Conservation (phyloP, 2,797 vertebrate genomes). For the Phyllotis vaccarum region DNA sequence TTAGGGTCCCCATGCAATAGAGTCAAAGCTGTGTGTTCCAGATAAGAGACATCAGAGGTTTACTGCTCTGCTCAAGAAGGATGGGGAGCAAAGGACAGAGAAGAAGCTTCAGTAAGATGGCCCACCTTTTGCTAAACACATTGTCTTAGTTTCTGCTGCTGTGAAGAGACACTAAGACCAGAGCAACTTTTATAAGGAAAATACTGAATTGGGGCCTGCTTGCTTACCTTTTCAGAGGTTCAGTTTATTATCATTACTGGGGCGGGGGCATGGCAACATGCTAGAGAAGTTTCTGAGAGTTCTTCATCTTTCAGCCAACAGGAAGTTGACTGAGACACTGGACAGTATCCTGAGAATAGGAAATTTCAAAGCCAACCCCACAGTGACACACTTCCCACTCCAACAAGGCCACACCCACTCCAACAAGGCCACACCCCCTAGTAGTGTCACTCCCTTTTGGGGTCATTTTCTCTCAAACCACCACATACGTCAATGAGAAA, state of each 20-base stretch:
- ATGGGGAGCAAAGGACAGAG: too few species aligned
- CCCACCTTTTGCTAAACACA: background rate
- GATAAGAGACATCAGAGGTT: background rate
- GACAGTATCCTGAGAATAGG: background rate
- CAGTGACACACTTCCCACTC: too few species aligned
- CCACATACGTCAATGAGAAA: background rate
- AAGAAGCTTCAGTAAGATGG: background rate
- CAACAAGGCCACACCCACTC: too few species aligned
- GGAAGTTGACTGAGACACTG: background rate
- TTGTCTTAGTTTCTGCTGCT: background rate
- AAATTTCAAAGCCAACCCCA: background rate
- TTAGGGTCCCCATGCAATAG: background rate
- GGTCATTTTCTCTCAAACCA: too few species aligned
- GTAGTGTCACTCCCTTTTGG: too few species aligned
- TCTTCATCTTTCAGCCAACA: background rate
- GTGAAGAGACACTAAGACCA: background rate
- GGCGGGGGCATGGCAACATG: background rate
- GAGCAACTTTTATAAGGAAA: background rate
- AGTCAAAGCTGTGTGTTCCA: background rate
- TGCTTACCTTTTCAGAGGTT: background rate
- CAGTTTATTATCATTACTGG: background rate
- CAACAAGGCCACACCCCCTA: too few species aligned
- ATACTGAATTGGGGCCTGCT: background rate
- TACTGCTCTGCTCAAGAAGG: background rate
- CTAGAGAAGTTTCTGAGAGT: background rate